phyloP scores from a whole-genome alignment of 2,888 invertebrate genomes.

The Pecten maximus region DNA sequence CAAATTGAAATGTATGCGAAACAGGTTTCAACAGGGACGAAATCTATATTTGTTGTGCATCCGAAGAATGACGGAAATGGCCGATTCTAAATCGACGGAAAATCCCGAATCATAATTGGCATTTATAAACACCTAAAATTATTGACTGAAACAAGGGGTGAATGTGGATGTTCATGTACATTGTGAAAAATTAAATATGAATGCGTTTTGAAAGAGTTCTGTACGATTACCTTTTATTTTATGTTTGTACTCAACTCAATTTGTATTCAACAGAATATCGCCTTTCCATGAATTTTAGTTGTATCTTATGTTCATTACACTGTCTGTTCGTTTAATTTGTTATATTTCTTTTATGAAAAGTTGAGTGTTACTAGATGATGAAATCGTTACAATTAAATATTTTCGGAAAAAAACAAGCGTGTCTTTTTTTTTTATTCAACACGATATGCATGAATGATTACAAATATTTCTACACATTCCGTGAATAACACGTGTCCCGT shows the following conservation, averaged over 20 bases:
- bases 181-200: background rate
- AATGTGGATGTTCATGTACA: background rate
- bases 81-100: background rate
- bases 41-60: background rate
- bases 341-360: slow-evolving; percentile 35
- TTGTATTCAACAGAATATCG: slow-evolving; percentile 1
- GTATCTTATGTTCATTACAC: background rate
- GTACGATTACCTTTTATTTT: background rate
- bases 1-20: background rate
- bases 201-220: background rate
- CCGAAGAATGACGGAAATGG: background rate
- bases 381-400: slow-evolving; percentile 33
- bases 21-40: background rate
- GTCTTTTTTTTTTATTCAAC: background rate
- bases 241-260: slow-evolving; percentile 2
- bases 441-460: background rate
- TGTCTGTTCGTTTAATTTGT: slow-evolving; percentile 18
- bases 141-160: background rate
- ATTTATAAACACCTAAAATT: background rate
- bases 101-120: background rate
- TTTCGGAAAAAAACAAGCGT: background rate
- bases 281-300: slow-evolving; percentile 29
- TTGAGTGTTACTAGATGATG: slow-evolving; percentile 26
- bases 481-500: no score
- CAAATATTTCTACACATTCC: background rate